phyloP scores from a whole-genome alignment of 2,888 invertebrate genomes.

The Octonoba sinensis region DNA sequence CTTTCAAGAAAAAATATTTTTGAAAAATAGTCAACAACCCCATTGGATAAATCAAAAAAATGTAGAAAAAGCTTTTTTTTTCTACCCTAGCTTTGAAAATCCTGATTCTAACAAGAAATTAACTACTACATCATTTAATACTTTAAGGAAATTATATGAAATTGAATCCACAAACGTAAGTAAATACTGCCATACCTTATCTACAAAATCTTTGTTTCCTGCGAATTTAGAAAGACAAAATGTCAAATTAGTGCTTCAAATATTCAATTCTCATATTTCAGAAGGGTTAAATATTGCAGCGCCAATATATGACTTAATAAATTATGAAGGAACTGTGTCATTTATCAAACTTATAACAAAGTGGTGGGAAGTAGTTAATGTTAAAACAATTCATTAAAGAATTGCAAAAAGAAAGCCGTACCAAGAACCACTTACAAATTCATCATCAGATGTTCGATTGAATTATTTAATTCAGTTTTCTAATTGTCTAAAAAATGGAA shows the following conservation, averaged over 20 bases:
- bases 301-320: not conserved
- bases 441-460: not conserved
- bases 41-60: too few relatives aligned
- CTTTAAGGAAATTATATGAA: not conserved
- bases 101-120: too few relatives aligned
- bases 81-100: too few relatives aligned
- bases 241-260: not conserved
- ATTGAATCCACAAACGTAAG: not conserved
- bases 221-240: not conserved
- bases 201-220: not conserved
- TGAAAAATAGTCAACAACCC: too few relatives aligned
- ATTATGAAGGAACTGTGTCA: not conserved
- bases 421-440: not conserved
- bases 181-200: not conserved
- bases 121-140: not conserved
- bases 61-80: too few relatives aligned
- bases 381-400: conserved; percentile 1
- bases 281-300: not conserved
- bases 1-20: too few relatives aligned
- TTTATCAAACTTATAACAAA: not conserved
- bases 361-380: conserved; percentile 20
- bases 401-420: not conserved
- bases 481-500: conserved; percentile 14
- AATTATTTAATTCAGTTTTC: conserved; percentile 11
- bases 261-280: not conserved